A percentile compares a stretch with the other conserved stretches of the same genome.
phyloP scores from a whole-genome alignment of 2,113 vertebrate genomes.

The Erpornis zantholeuca region DNA sequence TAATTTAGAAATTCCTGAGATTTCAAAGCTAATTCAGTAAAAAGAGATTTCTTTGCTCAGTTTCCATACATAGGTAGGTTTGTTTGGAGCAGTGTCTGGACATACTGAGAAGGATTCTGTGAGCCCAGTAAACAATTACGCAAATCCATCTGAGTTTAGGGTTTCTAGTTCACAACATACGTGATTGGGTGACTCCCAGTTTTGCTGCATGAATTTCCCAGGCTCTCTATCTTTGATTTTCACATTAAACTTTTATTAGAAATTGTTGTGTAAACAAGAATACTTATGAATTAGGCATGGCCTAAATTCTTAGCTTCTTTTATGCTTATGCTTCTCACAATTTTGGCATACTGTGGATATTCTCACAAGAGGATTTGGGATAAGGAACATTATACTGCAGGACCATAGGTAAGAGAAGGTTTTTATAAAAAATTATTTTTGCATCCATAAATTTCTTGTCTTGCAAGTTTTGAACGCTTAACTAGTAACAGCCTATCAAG shows the following conservation, averaged over 20 bases:
- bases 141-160: background rate
- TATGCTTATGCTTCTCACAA: background rate
- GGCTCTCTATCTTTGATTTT: background rate
- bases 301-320: slow-evolving; percentile 2
- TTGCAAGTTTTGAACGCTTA: slow-evolving; percentile 12
- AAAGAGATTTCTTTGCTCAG: background rate
- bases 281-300: slow-evolving; percentile 23
- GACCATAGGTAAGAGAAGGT: background rate
- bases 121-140: background rate
- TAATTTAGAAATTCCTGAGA: background rate
- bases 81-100: background rate
- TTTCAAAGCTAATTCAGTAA: background rate
- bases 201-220: background rate
- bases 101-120: background rate
- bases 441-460: background rate
- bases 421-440: background rate
- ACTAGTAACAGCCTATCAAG: background rate
- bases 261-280: slow-evolving; percentile 18
- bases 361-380: background rate
- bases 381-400: background rate
- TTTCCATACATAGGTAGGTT: background rate
- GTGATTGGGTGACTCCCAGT: background rate
- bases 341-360: background rate
- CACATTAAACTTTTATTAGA: slow-evolving; percentile 6
- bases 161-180: background rate